These are phyloP conservation scores for Dendronephthya gigantea DNA, from an alignment of 64 coral and sea anemone species.

Conservation along the genomic window DNA sequence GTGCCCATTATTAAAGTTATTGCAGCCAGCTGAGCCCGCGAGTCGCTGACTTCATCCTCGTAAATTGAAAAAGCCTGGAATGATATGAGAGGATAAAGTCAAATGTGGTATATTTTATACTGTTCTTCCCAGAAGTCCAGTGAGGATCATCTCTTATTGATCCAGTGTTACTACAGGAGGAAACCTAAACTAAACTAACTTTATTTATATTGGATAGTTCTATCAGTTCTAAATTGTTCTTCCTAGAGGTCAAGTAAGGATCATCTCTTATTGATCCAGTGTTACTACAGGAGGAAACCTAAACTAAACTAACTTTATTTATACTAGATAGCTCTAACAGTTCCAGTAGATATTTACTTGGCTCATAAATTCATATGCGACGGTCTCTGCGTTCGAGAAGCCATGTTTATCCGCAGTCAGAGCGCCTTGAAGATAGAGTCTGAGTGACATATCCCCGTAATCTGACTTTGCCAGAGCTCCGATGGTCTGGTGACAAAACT, in stretches of 20 bases:
- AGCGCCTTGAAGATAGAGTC: slow-evolving; percentile 86
- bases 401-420: slow-evolving; percentile 60
- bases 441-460: slow-evolving; percentile 72
- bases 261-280: too few species aligned
- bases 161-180: too few species aligned
- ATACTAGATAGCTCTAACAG: neutral
- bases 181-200: too few species aligned
- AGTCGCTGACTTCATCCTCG: slow-evolving; percentile 98
- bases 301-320: too few species aligned
- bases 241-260: too few species aligned
- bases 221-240: too few species aligned
- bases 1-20: slow-evolving; percentile 92
- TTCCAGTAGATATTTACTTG: slow-evolving; percentile 33
- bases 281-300: too few species aligned
- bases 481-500: slow-evolving; percentile 99
- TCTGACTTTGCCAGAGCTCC: slow-evolving; percentile 85
- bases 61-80: slow-evolving; percentile 87
- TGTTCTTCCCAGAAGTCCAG: too few species aligned
- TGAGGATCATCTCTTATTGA: too few species aligned
- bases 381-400: slow-evolving; percentile 91
- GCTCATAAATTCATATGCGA: slow-evolving; percentile 98
- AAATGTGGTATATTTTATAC: neutral
- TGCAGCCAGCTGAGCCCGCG: slow-evolving; percentile 78
- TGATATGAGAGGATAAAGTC: neutral
- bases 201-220: too few species aligned